Evolutionary conservation across 1,140 invertebrate species (phyloP), one percentile per base, ranked within the genome.

Genomic region (Platyura marginata): DNA sequence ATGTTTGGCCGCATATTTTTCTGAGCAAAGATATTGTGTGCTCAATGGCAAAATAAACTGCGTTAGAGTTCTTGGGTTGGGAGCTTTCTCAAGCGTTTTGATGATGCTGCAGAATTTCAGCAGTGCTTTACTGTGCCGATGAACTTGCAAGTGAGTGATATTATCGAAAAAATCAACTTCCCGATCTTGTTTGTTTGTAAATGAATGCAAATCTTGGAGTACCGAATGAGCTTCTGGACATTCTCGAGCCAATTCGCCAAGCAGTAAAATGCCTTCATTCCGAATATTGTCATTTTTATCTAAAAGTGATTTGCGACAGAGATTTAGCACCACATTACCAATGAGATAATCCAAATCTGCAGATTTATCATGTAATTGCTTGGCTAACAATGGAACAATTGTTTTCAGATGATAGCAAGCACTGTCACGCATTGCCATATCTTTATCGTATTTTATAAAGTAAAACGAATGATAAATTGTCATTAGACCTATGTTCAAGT

Each of bases 81-180:
- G 72, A 29, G 64, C 54, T 48, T 71, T 70, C 0, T 55, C 57
- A 22, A 74, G 53, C 23, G 70, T 72, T 49, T 69, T 73, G 0
- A 71, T 63, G 34, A 74, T 49, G 32, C 67, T 64, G 43, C 68
- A 72, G 48, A 81, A 80, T 53, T 74, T 81, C 6, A 77, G 56
- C 18, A 94, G 54, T 0, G 87, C 89, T 51, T 82, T 70, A 1
- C 79, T 75, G 55, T 81, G 76, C 49, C 88, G 71, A 53, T 92
- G 84, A 13, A 79, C 63, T 65, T 93, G 83, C 29, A 86, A 62
- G 66, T 97, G 92, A 25, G 75, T 71, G 49, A 92, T 79, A 54
- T 94, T 96, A 49, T 92, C 84, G 55, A 93, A 97, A 65, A 96
- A 93, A 61, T 96, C 90, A 0, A 85, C 75, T 58, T 97, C 91